Conservation (phyloP, 1,140 invertebrate genomes). For the Pogonomyrmex californicus region DNA sequence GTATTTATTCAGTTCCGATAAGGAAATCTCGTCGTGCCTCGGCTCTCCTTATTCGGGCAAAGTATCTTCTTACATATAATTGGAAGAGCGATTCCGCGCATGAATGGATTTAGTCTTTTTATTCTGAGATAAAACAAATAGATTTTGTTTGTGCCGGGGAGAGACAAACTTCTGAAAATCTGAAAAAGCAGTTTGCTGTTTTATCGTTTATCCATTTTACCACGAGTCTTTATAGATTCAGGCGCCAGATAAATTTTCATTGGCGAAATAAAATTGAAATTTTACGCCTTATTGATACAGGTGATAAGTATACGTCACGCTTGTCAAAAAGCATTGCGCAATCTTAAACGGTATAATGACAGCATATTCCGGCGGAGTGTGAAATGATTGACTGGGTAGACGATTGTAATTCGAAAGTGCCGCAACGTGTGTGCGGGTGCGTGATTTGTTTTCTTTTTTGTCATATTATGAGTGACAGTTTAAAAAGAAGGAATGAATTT, state of each 20-base stretch:
- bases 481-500: too few species aligned
- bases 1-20: slow-evolving; percentile 17
- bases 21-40: not conserved
- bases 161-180: slow-evolving; percentile 9
- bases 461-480: not conserved
- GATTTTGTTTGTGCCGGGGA: not conserved
- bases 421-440: not conserved
- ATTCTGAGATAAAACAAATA: not conserved
- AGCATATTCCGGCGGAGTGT: slow-evolving; percentile 11
- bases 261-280: not conserved
- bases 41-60: slow-evolving; percentile 2
- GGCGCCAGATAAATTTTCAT: not conserved
- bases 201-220: not conserved
- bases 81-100: not conserved
- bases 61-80: slow-evolving; percentile 26
- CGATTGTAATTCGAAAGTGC: slow-evolving; percentile 4
- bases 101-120: not conserved
- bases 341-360: slow-evolving; percentile 31
- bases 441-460: not conserved
- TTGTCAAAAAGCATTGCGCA: slow-evolving; percentile 31
- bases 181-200: not conserved
- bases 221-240: not conserved
- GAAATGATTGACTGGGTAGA: slow-evolving; percentile 33
- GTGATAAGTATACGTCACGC: not conserved
- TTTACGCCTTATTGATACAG: not conserved